These are phyloP conservation scores for Nematostella vectensis DNA, from an alignment of 92 coral and sea anemone species.

Conservation along the genomic window DNA sequence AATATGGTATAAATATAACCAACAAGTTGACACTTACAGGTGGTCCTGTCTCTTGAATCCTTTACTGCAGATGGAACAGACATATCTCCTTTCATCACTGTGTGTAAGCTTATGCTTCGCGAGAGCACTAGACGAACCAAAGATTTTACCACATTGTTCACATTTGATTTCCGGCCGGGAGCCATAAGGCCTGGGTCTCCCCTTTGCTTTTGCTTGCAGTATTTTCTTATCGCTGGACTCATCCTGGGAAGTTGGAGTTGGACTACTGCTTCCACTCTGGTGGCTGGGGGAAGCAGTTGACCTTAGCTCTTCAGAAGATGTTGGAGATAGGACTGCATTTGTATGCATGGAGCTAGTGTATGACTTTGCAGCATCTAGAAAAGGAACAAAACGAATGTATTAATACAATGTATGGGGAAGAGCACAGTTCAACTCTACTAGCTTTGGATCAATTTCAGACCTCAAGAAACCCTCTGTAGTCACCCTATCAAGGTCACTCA, in stretches of 20 bases:
- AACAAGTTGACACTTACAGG: constrained; percentile 56
- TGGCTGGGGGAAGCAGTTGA: constrained; percentile 47
- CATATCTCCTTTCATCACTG: constrained; percentile 95
- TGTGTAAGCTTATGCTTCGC: constrained; percentile 98
- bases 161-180: constrained; percentile 76
- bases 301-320: constrained; percentile 44
- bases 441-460: no score
- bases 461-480: no score
- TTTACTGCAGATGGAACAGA: constrained; percentile 85
- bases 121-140: constrained; percentile 94
- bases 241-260: constrained; percentile 51
- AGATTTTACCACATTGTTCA: constrained; percentile 83
- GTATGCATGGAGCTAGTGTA: constrained; percentile 21
- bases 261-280: constrained; percentile 57
- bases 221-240: constrained; percentile 39
- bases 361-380: constrained; percentile 28
- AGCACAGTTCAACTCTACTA: no score
- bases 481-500: no score
- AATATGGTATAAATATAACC: background rate
- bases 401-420: background rate
- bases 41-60: constrained; percentile 98
- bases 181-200: constrained; percentile 58
- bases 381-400: background rate
- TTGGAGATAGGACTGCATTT: constrained; percentile 35
- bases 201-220: constrained; percentile 25